Evolutionary conservation across 2,113 vertebrate species (phyloP).

Genomic region (Sinocyclocheilus grahami): DNA sequence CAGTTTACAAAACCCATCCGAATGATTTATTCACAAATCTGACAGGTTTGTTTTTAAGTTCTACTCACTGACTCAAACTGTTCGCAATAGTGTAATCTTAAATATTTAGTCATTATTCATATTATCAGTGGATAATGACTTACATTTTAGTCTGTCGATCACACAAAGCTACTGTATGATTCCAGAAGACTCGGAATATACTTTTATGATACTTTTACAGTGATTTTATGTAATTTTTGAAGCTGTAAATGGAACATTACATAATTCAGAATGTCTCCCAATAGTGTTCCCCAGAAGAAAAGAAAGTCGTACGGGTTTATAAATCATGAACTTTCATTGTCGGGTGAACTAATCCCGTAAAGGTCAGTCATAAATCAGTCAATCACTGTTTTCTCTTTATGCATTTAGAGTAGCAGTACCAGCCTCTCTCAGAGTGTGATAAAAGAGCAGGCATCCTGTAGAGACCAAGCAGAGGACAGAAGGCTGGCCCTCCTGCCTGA

Average conservation of each 20-base stretch:
- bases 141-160: no score
- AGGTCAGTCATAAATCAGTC: slow-evolving; percentile 21
- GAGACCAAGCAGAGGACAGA: slow-evolving; percentile 18
- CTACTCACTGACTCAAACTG: no score
- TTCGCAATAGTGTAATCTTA: background rate
- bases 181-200: background rate
- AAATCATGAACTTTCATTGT: background rate
- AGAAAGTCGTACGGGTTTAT: background rate
- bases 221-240: background rate
- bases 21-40: background rate
- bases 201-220: background rate
- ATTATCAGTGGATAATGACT: no score
- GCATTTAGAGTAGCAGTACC: background rate
- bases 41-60: background rate
- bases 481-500: slow-evolving; percentile 60
- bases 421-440: background rate
- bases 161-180: background rate
- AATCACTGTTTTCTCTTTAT: background rate
- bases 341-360: background rate
- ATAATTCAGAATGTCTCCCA: background rate
- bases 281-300: background rate
- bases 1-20: background rate
- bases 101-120: background rate
- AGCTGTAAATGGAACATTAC: background rate
- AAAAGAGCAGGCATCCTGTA: no score